Base-by-base conservation (phyloP, 2,113 vertebrate species). In the Neopipo cinnamomea region DNA sequence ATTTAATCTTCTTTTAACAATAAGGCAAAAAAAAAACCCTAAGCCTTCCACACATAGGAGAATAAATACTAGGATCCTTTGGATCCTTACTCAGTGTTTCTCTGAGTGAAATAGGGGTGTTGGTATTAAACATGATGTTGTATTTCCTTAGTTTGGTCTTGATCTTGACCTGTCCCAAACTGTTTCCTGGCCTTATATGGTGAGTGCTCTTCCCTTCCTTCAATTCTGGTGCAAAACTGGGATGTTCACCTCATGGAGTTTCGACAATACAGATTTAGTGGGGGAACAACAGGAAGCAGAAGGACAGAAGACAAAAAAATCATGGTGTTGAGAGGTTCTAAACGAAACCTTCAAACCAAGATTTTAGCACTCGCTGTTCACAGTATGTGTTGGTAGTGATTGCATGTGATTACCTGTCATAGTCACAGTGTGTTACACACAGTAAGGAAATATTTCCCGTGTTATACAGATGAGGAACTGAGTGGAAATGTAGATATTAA, bases 251-350 rank as follows among this genome's bases (percentile, higher is more conserved):
- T 72, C 4, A 49, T 33, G 39, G 30, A 7, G n/a, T 63, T 79
- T 85, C 25, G 20, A 14, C 68, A 0, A 0, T 22, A 44, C 6
- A 42, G 62, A 20, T n/a, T 71, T 71, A 17, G 16, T 75, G 24
- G 49, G 12, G 12, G 9, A 79, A 37, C 13, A 75, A 25, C 0
- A 0, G 15, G 75, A 71, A 75, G 35, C 1, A 5, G 35, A 61
- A 85, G 53, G 44, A 72, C 5, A 28, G 49, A n/a, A 85, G 27
- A n/a, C 15, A 65, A 41, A 76, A 39, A 50, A 47, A 5, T n/a
- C 14, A 8, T 0, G 0, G 22, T 44, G 8, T 12, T 73, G 49
- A 22, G 44, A 22, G 53, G 7, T 33, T 72, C 75, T 58, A 59
- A 83, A 63, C 13, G 35, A 14, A 76, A 42, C 30, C 18, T 61